Conservation (phyloP, 1,140 invertebrate genomes). For the Polyergus mexicanus region DNA sequence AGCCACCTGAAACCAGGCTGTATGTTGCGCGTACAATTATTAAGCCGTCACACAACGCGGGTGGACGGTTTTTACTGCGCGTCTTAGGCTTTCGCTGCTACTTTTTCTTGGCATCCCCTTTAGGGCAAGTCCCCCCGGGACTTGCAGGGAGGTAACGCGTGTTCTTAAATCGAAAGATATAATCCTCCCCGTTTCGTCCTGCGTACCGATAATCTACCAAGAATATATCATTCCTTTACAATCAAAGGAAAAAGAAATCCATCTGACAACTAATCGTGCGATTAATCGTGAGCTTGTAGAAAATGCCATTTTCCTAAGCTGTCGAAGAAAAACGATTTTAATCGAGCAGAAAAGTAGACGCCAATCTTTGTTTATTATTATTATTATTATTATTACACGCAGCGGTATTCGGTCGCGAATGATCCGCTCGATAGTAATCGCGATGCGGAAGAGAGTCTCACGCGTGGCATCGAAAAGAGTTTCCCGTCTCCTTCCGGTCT, state of each 20-base stretch:
- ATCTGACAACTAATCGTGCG: neutral
- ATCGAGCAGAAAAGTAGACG: neutral
- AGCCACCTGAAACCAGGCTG: conserved; percentile 62
- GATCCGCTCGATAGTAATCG: conserved; percentile 63
- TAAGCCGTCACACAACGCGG: conserved; percentile 77
- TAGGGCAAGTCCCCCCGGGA: neutral
- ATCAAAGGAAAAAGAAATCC: neutral
- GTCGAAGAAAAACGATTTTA: neutral
- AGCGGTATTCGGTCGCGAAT: conserved; percentile 30
- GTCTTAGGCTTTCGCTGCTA: conserved; percentile 28
- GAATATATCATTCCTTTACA: neutral
- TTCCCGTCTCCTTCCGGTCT: conserved; percentile 76
- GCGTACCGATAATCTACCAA: conserved; percentile 17
- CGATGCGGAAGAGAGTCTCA: conserved; percentile 73
- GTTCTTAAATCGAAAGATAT: conserved; percentile 13
- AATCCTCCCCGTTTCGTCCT: conserved; percentile 4
- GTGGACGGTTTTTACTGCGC: conserved; percentile 54
- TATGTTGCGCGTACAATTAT: conserved; percentile 71
- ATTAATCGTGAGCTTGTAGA: neutral
- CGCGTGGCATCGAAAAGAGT: conserved; percentile 54
- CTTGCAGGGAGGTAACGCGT: conserved; percentile 24
- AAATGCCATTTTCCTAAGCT: neutral
- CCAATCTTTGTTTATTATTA: neutral
- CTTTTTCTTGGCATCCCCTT: conserved; percentile 50
- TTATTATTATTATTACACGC: conserved; percentile 42